Evolutionary conservation across 2,113 vertebrate genomes (phyloP).

Genomic region (Galbula dea): DNA sequence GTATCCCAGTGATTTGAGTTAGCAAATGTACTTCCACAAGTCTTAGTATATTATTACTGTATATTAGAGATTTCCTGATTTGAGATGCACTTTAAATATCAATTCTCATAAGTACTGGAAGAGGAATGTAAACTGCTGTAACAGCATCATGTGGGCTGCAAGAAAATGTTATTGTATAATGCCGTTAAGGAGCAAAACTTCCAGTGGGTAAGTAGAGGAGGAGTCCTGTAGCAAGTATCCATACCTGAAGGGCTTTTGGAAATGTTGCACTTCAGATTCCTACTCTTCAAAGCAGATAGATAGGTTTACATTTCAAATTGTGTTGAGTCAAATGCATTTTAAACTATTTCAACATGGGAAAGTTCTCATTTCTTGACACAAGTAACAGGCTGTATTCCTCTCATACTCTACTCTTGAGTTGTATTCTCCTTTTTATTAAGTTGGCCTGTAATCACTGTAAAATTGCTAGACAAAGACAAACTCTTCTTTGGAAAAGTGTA

Average conservation of each 20-base stretch:
- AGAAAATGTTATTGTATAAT: not conserved
- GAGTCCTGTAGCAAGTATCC: not conserved
- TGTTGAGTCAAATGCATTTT: not conserved
- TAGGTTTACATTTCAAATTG: slow-evolving; percentile 17
- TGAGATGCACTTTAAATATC: slow-evolving; percentile 57
- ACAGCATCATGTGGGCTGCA: not conserved
- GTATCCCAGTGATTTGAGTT: not conserved
- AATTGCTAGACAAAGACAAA: not conserved
- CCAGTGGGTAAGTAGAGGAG: not conserved
- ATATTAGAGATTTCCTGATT: not conserved
- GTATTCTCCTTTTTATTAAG: not conserved
- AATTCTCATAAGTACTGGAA: not conserved
- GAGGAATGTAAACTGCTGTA: slow-evolving; percentile 30
- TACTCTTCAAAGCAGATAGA: not conserved
- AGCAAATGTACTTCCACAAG: not conserved
- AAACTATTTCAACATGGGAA: slow-evolving; percentile 40
- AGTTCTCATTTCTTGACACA: slow-evolving; percentile 34
- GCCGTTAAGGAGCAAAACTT: not conserved
- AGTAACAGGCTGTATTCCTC: not conserved
- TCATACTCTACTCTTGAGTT: not conserved
- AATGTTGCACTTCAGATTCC: not conserved
- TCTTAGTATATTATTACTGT: not conserved
- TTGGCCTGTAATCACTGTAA: not conserved
- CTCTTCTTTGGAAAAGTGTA: not conserved
- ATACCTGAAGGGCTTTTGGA: not conserved